Evolutionary conservation across 2,113 vertebrate species (phyloP), one percentile per base, ranked within the genome.

Genomic region (Embiotoca jacksoni): DNA sequence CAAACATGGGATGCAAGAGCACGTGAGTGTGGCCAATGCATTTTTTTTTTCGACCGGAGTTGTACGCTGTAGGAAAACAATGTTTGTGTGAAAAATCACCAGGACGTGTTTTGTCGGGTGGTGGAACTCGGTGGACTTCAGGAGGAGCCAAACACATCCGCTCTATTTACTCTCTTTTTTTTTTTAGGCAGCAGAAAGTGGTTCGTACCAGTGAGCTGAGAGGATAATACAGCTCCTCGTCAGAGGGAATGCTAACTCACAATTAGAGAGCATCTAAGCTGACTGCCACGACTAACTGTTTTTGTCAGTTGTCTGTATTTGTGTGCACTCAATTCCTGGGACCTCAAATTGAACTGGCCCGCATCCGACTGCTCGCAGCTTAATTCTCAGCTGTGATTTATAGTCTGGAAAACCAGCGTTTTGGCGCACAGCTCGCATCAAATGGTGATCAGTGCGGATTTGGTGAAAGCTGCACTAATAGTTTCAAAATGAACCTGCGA

Each of bases 21-120:
- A 3, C 33, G 39, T 2, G 41, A 52, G 36, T 54, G 65, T 66
- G 58, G 46, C 30, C 16, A 69, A 37, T 68, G 56, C 41, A 68
- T 41, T 53, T 32, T 69, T 41, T 53, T 32, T 69, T 31, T 36
- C 8, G 35, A 36, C 31, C 47, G 9, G 52, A 54, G 52, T 31
- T 9, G 30, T 23, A 9, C 2, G 52, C 52, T 30, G 52, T 56
- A 30, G 16, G 56, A 53, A 68, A 60, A 77, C 36, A 50, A 49
- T 67, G 35, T 32, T 67, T 46, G n/a, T 10, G 52, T 3, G 52
- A 31, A n/a, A 7, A 54, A 31, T 23, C 52, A 54, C 8, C 52
- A 54, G 30, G 53, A 11, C 7, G 53, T 10, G 53, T 32, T 23
- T 23, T 32, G 31, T 30, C 53, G 11, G 53, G 53, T 54, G 23